phyloP scores from a whole-genome alignment of 1,140 invertebrate genomes.

The Trichonephila inaurata region DNA sequence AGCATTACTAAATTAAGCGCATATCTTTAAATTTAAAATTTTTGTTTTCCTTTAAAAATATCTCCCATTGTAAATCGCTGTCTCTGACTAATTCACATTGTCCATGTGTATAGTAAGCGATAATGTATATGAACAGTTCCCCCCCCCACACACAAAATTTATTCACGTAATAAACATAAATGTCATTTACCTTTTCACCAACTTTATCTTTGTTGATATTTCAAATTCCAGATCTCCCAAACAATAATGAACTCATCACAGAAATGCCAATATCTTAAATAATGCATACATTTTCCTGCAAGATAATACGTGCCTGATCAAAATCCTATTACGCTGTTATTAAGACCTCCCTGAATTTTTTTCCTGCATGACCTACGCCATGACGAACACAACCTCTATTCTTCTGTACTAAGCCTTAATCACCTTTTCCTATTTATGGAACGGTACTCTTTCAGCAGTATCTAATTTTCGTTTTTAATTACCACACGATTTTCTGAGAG shows the following conservation, averaged over 20 bases:
- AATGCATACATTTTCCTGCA: neutral
- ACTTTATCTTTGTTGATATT: too few species aligned
- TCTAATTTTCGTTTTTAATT: slow-evolving; percentile 32
- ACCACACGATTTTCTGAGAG: slow-evolving; percentile 8
- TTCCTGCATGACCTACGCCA: slow-evolving; percentile 10
- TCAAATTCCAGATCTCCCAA: neutral
- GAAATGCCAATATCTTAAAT: neutral
- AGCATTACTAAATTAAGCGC: too few species aligned
- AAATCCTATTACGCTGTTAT: neutral
- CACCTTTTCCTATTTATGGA: slow-evolving; percentile 22
- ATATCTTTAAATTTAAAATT: too few species aligned
- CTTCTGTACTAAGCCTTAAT: neutral
- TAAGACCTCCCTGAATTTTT: slow-evolving; percentile 16
- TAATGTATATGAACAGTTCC: too few species aligned
- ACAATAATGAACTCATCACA: neutral
- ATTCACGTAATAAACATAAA: too few species aligned
- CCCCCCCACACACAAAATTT: too few species aligned
- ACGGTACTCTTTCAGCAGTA: slow-evolving; percentile 17
- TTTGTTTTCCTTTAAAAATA: too few species aligned
- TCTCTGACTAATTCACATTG: too few species aligned
- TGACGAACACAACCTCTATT: slow-evolving; percentile 1
- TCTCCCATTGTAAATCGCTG: too few species aligned
- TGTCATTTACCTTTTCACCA: too few species aligned
- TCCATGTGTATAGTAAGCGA: too few species aligned
- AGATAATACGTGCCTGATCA: neutral